phyloP scores from a whole-genome alignment of 2,888 invertebrate species.

The Tanytarsus gracilentus region DNA sequence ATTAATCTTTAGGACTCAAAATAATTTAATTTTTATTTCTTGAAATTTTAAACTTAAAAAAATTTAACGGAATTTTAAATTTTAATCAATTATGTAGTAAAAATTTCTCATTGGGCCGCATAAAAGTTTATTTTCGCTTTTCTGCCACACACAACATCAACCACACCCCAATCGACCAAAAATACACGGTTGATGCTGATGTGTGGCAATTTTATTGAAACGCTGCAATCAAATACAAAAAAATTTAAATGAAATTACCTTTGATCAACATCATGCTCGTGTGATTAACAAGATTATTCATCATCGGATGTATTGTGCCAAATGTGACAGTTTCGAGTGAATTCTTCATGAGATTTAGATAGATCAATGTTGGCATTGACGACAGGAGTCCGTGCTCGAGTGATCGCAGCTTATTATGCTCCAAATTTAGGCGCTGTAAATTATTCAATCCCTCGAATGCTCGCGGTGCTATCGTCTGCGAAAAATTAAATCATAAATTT shows the following conservation, averaged over 20 bases:
- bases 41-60: too few species aligned
- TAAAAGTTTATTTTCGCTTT: too few species aligned
- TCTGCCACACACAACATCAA: too few species aligned
- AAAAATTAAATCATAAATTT: too few species aligned
- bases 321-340: constrained; percentile 65
- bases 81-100: too few species aligned
- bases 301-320: constrained; percentile 66
- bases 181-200: too few species aligned
- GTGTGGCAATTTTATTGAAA: not conserved
- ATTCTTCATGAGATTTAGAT: constrained; percentile 69
- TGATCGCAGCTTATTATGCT: constrained; percentile 64
- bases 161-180: too few species aligned
- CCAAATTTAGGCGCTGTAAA: constrained; percentile 60
- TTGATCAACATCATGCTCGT: constrained; percentile 66
- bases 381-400: constrained; percentile 63
- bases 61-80: too few species aligned
- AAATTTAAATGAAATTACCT: constrained; percentile 50
- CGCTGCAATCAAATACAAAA: not conserved
- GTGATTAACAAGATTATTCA: constrained; percentile 65
- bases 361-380: constrained; percentile 60
- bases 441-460: constrained; percentile 69
- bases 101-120: too few species aligned
- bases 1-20: too few species aligned
- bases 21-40: too few species aligned
- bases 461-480: constrained; percentile 60